phyloP scores from a whole-genome alignment of 2,888 invertebrate species.

The Andrena fulva region DNA sequence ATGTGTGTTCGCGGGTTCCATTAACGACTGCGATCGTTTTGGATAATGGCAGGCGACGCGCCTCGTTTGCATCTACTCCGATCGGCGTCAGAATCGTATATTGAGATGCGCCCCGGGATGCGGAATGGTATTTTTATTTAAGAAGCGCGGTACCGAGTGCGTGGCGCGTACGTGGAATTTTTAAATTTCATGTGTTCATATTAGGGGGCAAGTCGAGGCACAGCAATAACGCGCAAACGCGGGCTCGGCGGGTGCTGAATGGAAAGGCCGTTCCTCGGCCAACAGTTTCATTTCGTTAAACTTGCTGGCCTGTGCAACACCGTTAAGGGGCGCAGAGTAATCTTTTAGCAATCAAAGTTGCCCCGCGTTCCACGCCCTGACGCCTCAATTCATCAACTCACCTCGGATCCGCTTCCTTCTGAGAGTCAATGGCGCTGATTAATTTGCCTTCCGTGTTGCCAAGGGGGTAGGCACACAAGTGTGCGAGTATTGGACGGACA shows the following conservation, averaged over 20 bases:
- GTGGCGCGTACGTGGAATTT: too few species aligned
- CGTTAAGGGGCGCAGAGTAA: slow-evolving; percentile 17
- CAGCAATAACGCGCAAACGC: slow-evolving; percentile 22
- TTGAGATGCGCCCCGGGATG: too few species aligned
- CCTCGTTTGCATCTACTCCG: too few species aligned
- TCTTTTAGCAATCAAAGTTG: slow-evolving; percentile 49
- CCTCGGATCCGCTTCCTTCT: neutral
- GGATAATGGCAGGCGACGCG: neutral
- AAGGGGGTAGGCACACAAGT: too few species aligned
- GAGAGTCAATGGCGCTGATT: too few species aligned
- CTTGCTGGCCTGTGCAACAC: neutral
- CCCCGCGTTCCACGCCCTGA: neutral
- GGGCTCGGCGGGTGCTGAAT: neutral
- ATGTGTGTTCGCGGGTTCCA: slow-evolving; percentile 1
- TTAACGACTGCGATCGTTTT: neutral
- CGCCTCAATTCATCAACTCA: slow-evolving; percentile 17
- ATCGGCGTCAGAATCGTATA: too few species aligned
- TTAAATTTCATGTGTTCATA: too few species aligned
- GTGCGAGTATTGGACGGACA: too few species aligned
- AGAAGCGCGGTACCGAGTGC: too few species aligned
- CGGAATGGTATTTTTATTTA: too few species aligned
- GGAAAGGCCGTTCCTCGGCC: neutral
- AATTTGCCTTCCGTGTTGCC: neutral
- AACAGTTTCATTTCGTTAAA: slow-evolving; percentile 24
- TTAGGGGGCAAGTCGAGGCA: too few species aligned